phyloP scores from a whole-genome alignment of 2,888 invertebrate genomes.

The Zhuqinia jingwanae region DNA sequence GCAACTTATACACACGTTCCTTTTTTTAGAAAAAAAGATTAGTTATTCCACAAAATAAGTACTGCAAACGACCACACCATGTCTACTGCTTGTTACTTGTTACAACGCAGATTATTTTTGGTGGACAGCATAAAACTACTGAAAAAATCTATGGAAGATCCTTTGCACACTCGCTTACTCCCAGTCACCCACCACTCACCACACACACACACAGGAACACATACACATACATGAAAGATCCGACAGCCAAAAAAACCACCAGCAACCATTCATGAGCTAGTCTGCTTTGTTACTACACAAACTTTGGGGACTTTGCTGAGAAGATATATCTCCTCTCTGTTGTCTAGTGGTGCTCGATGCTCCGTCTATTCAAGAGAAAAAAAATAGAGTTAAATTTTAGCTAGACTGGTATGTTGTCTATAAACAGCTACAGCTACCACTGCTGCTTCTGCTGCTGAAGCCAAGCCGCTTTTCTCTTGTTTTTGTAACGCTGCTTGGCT shows the following conservation, averaged over 20 bases:
- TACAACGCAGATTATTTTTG: slow-evolving; percentile 2
- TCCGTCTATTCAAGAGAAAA: neutral
- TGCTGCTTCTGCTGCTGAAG: neutral
- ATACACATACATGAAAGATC: neutral
- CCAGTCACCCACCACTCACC: neutral
- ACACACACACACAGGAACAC: neutral
- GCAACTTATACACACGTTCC: no score
- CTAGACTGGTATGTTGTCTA: no score
- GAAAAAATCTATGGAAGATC: neutral
- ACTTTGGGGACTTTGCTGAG: neutral
- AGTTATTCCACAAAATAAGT: neutral
- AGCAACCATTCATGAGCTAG: slow-evolving; percentile 22
- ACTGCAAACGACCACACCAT: no score
- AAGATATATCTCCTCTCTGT: slow-evolving; percentile 1
- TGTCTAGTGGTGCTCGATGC: neutral
- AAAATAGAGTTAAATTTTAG: neutral
- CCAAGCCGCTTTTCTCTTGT: neutral
- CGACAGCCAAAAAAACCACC: slow-evolving; percentile 18
- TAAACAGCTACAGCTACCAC: no score
- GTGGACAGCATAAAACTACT: slow-evolving; percentile 2
- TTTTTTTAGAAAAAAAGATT: neutral
- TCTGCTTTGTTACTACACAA: slow-evolving; percentile 30
- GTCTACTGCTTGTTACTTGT: neutral
- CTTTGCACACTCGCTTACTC: neutral
- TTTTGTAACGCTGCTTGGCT: neutral